These are phyloP conservation scores for Callithrix jacchus DNA, from an alignment of 2,113 vertebrate species.

Conservation along the genomic window DNA sequence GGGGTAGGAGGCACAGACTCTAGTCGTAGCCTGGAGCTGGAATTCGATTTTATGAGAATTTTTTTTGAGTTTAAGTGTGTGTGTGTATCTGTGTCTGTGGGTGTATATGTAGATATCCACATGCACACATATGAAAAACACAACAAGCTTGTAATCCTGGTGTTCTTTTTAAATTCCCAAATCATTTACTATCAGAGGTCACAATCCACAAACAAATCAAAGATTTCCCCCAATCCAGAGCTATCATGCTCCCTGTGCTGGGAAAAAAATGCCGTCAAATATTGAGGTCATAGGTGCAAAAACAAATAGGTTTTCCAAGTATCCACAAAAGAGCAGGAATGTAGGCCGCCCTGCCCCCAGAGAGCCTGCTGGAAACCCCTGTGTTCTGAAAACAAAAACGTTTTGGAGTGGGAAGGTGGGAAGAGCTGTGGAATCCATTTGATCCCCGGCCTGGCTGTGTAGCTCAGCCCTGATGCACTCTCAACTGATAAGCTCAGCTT, in stretches of 20 bases:
- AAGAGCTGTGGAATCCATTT: rapidly evolving
- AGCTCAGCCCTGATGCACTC: neutral
- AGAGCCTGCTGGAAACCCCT: rapidly evolving
- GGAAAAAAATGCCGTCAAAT: neutral
- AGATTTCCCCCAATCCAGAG: neutral
- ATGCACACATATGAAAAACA: too few species aligned
- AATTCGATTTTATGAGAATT: neutral
- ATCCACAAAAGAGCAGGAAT: neutral
- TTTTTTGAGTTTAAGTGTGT: neutral
- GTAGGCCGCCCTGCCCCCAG: rapidly evolving
- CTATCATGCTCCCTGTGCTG: too few species aligned
- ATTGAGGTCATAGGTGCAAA: neutral
- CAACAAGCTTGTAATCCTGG: neutral
- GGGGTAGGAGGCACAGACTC: rapidly evolving
- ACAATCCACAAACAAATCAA: neutral
- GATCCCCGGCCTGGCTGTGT: rapidly evolving
- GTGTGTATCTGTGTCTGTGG: too few species aligned
- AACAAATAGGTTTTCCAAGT: rapidly evolving
- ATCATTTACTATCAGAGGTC: neutral
- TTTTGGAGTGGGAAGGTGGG: neutral
- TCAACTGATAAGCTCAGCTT: slow-evolving; percentile 4
- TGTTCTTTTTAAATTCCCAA: neutral
- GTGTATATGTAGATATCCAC: too few species aligned
- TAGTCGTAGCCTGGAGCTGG: rapidly evolving
- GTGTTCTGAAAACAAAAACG: neutral